Evolutionary conservation across 2,797 vertebrate genomes (phyloP).

Genomic region (Champsocephalus gunnari): DNA sequence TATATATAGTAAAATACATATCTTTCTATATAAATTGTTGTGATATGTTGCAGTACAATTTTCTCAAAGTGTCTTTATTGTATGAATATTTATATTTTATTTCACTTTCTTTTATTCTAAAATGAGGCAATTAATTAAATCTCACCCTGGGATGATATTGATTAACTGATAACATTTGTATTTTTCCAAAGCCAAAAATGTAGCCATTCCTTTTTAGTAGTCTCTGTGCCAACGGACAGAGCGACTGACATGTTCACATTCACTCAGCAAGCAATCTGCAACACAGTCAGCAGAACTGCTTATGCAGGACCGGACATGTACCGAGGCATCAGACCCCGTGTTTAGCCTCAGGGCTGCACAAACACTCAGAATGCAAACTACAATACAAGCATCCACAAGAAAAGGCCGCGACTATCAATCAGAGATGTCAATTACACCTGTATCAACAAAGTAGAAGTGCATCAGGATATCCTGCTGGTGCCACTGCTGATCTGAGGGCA

Average conservation of each 20-base stretch:
- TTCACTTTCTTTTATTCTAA: neutral
- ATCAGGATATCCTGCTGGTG: conserved; percentile 58
- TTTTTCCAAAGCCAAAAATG: neutral
- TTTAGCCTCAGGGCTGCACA: conserved; percentile 33
- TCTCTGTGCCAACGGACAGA: neutral
- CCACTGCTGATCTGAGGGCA: conserved; percentile 50
- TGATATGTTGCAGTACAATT: too few relatives aligned
- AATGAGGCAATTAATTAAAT: too few relatives aligned
- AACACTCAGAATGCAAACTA: conserved; percentile 45
- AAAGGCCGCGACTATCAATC: conserved; percentile 42
- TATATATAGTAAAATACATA: too few relatives aligned
- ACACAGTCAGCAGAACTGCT: conserved; percentile 44
- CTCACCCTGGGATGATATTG: too few relatives aligned
- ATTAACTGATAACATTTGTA: neutral
- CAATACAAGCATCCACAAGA: conserved; percentile 24
- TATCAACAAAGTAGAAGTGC: conserved; percentile 52
- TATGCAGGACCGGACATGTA: conserved; percentile 44
- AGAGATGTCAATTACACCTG: conserved; percentile 39
- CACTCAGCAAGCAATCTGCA: conserved; percentile 39
- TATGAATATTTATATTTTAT: neutral
- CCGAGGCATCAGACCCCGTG: conserved; percentile 35
- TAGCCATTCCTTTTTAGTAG: neutral
- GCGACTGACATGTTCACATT: conserved; percentile 44
- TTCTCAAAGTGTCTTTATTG: too few relatives aligned
- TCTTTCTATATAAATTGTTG: too few relatives aligned